phyloP scores from a whole-genome alignment of 2,888 invertebrate genomes.

The Unio pictorum region DNA sequence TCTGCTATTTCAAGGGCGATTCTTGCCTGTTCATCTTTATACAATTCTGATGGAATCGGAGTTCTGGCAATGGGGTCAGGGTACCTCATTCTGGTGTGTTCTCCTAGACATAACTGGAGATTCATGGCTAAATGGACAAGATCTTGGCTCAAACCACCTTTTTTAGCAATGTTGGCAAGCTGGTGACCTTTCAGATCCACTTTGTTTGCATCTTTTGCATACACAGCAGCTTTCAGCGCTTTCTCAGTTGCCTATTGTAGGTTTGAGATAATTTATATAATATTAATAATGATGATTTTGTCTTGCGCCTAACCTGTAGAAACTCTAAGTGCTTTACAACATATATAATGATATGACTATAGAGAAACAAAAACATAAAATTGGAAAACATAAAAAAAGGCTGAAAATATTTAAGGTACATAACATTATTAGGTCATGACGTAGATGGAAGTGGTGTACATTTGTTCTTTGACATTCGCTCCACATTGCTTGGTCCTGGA shows the following conservation, averaged over 20 bases:
- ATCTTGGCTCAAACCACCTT: background rate
- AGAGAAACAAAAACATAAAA: too few species aligned
- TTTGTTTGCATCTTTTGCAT: slow-evolving; percentile 4
- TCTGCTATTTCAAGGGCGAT: slow-evolving; percentile 10
- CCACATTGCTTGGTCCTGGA: too few species aligned
- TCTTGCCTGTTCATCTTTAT: slow-evolving; percentile 12
- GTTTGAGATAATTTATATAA: too few species aligned
- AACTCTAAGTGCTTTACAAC: too few species aligned
- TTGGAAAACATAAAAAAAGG: too few species aligned
- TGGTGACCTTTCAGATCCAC: background rate
- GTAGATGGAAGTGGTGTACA: too few species aligned
- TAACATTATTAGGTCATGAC: too few species aligned
- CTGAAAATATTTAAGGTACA: too few species aligned
- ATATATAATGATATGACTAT: too few species aligned
- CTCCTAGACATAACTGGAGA: slow-evolving; percentile 7
- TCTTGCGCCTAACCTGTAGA: too few species aligned
- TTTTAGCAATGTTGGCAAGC: background rate
- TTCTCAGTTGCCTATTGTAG: slow-evolving; percentile 10
- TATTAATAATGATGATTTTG: too few species aligned
- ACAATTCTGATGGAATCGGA: slow-evolving; percentile 17
- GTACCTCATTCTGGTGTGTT: slow-evolving; percentile 17
- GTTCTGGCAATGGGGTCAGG: slow-evolving; percentile 13
- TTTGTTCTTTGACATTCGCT: too few species aligned
- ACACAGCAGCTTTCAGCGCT: slow-evolving; percentile 12
- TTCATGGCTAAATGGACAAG: background rate